These are phyloP conservation scores for Campoplex capitator DNA, from an alignment of 2,888 invertebrate species.

Conservation along the genomic window DNA sequence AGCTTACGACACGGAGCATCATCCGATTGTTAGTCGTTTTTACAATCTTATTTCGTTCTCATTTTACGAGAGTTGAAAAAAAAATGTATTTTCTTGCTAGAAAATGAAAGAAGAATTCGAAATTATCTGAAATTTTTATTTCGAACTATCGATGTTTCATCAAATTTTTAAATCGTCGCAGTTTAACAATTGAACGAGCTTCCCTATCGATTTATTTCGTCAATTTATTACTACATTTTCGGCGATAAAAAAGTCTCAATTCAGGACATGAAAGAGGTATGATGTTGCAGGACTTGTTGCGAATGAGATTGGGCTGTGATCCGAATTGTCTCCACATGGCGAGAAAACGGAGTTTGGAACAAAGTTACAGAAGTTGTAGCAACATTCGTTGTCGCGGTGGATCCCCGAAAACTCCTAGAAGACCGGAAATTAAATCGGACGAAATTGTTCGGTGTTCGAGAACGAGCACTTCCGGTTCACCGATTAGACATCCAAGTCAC, in stretches of 20 bases:
- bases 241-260: neutral
- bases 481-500: neutral
- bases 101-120: neutral
- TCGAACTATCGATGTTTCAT: no score
- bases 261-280: neutral
- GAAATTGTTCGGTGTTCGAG: conserved; percentile 22
- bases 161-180: neutral
- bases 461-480: conserved; percentile 13
- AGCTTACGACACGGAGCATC: conserved; percentile 79
- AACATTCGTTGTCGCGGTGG: conserved; percentile 39
- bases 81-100: no score
- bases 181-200: no score
- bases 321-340: conserved; percentile 44
- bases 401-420: conserved; percentile 20
- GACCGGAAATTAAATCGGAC: neutral
- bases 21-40: conserved; percentile 78
- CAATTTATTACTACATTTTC: neutral
- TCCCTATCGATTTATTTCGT: neutral
- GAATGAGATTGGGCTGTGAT: conserved; percentile 64
- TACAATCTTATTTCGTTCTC: neutral
- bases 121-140: neutral
- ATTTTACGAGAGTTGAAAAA: neutral
- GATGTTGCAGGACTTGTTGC: conserved; percentile 72
- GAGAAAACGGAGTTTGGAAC: conserved; percentile 33
- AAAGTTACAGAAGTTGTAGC: conserved; percentile 38